Evolutionary conservation across 1,140 invertebrate genomes (phyloP), one percentile per base, ranked within the genome.

Genomic region (Anoplolepis gracilipes): DNA sequence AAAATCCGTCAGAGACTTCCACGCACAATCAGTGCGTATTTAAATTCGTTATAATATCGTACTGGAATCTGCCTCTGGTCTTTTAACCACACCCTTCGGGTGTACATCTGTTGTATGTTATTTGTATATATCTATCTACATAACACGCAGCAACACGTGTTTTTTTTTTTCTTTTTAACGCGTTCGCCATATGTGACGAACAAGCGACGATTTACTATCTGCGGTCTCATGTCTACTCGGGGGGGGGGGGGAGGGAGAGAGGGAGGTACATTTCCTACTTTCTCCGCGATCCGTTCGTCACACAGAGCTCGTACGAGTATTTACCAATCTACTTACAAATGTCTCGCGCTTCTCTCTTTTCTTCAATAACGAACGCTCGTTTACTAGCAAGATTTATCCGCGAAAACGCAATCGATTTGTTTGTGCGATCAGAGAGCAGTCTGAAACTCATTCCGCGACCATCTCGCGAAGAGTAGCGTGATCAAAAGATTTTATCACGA

Each of bases 181-280:
- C 42, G 39, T 59, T 57, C n/a, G 28, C 55, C 55, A 77, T 72
- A 65, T 16, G 75, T 46, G n/a, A 84, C 13, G 30, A 85, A 39
- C n/a, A 53, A 46, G 19, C 28, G 42, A 88, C 39, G n/a, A 72
- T 65, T 73, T 87, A 77, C 77, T 53, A 67, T 28, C 46, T 49
- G 30, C 33, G 67, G 5, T 36, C 25, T 59, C 57, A 72, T 22
- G 46, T 86, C 75, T 49, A 81, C 36, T 76, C 53, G 49, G 55
- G 39, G 70, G 64, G 39, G 39, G 10, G n/a, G n/a, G n/a, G n/a
- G 46, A 49, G 16, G 84, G n/a, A n/a, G n/a, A n/a, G n/a, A n/a
- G n/a, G n/a, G 46, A 49, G 16, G 84, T 69, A 82, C 65, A 64
- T 88, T 89, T 88, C 87, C 88, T 88, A 88, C 88, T 89, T 89